Conservation (phyloP, 2,113 vertebrate species). For the Podocnemis expansa region DNA sequence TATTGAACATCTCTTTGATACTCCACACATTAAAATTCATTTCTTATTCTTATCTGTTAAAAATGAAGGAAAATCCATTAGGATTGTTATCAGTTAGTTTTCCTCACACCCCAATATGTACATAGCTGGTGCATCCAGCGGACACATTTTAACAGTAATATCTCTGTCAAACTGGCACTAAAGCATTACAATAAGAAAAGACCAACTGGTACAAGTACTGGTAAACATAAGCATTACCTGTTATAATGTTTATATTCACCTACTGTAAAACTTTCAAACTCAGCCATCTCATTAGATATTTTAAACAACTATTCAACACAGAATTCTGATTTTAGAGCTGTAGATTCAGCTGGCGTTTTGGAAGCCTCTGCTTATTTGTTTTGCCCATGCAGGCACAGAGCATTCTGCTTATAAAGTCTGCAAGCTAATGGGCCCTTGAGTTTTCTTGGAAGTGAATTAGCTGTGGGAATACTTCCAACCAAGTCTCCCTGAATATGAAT, state of each 20-base stretch:
- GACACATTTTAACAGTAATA: neutral
- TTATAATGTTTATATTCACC: no score
- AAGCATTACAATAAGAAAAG: neutral
- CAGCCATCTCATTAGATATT: neutral
- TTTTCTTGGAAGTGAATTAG: neutral
- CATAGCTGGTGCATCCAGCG: neutral
- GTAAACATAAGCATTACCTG: neutral
- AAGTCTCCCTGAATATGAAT: neutral
- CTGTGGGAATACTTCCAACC: neutral
- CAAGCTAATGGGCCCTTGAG: neutral
- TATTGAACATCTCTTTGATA: slow-evolving; percentile 89
- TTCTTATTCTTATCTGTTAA: slow-evolving; percentile 35
- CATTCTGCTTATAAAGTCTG: neutral
- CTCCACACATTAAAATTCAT: slow-evolving; percentile 91
- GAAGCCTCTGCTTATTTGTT: neutral
- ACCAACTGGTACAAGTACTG: neutral
- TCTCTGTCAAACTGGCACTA: neutral
- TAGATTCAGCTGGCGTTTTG: neutral
- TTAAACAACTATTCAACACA: neutral
- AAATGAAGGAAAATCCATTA: slow-evolving; percentile 18
- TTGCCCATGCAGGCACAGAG: neutral
- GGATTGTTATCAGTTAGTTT: neutral
- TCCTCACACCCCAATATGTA: neutral
- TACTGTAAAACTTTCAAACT: neutral
- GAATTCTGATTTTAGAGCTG: neutral